phyloP scores from a whole-genome alignment of 1,140 invertebrate genomes.

The Neodiprion virginianus region DNA sequence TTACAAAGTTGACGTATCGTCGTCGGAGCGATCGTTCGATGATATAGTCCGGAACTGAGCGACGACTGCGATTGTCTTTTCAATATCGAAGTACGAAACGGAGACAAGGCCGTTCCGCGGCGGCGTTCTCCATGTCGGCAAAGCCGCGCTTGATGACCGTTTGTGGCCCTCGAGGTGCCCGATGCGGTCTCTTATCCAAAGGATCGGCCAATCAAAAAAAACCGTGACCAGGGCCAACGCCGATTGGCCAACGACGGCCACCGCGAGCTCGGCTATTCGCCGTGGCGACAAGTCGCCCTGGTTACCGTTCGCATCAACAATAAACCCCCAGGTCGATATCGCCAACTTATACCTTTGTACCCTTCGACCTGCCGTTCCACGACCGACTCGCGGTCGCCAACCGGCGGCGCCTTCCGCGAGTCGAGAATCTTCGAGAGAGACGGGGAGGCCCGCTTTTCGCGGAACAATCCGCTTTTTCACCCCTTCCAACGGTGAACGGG shows the following conservation, averaged over 20 bases:
- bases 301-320: constrained; percentile 62
- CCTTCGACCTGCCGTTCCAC: neutral
- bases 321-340: constrained; percentile 54
- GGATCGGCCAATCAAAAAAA: constrained; percentile 59
- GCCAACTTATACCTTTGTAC: constrained; percentile 3
- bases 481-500: neutral
- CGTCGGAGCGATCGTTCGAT: too few relatives aligned
- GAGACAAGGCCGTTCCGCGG: constrained; percentile 16
- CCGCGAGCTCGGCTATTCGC: constrained; percentile 56
- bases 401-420: neutral
- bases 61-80: too few relatives aligned
- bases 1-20: too few relatives aligned
- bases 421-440: constrained; percentile 1
- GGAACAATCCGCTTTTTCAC: neutral
- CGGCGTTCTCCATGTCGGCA: constrained; percentile 43
- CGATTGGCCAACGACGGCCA: constrained; percentile 55
- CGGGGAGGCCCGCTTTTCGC: neutral
- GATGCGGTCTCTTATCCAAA: constrained; percentile 60
- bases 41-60: too few relatives aligned
- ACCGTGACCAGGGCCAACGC: constrained; percentile 43
- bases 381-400: neutral
- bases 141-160: constrained; percentile 37
- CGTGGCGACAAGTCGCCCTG: constrained; percentile 49
- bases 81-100: neutral
- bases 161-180: constrained; percentile 50